Percentiles rank a stretch among this genome's conserved stretches.
These are phyloP conservation scores for Acanthochromis polyacanthus DNA, from an alignment of 2,113 vertebrate genomes.

Conservation along the genomic window DNA sequence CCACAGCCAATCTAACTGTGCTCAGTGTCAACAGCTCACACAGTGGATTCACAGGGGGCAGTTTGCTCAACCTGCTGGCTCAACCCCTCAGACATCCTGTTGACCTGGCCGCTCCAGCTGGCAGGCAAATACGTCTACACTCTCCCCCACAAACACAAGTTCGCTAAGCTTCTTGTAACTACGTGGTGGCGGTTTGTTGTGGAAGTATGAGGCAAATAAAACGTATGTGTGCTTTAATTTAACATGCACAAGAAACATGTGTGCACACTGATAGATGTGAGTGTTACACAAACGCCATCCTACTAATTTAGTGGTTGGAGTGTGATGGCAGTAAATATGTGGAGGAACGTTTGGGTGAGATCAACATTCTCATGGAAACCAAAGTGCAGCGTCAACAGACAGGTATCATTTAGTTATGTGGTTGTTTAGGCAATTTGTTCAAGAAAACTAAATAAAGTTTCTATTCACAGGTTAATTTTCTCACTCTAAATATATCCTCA, in stretches of 20 bases:
- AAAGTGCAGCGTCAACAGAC: slow-evolving; percentile 57
- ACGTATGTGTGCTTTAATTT: slow-evolving; percentile 26
- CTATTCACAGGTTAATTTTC: background rate
- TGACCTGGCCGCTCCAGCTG: slow-evolving; percentile 58
- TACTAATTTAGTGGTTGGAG: slow-evolving; percentile 32
- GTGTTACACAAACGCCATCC: slow-evolving; percentile 50
- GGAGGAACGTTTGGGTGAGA: slow-evolving; percentile 61
- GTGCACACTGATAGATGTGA: slow-evolving; percentile 29
- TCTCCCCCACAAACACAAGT: slow-evolving; percentile 32
- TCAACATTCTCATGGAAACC: slow-evolving; percentile 62
- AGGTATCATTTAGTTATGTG: slow-evolving; percentile 53
- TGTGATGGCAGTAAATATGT: slow-evolving; percentile 32
- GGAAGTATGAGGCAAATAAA: slow-evolving; percentile 51
- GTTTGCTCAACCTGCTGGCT: slow-evolving; percentile 66
- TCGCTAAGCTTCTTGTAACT: slow-evolving; percentile 44
- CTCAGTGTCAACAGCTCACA: slow-evolving; percentile 68
- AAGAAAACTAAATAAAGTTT: slow-evolving; percentile 33
- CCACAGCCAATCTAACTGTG: slow-evolving; percentile 65
- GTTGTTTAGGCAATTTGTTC: slow-evolving; percentile 46
- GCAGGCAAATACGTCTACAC: slow-evolving; percentile 57
- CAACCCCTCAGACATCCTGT: slow-evolving; percentile 36
- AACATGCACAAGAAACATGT: slow-evolving; percentile 28
- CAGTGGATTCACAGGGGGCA: slow-evolving; percentile 55
- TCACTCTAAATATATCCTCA: background rate
- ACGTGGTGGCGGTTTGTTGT: background rate